These are phyloP conservation scores for Himalopsyche kuldschensis DNA, from an alignment of 2,888 invertebrate species.

Conservation along the genomic window DNA sequence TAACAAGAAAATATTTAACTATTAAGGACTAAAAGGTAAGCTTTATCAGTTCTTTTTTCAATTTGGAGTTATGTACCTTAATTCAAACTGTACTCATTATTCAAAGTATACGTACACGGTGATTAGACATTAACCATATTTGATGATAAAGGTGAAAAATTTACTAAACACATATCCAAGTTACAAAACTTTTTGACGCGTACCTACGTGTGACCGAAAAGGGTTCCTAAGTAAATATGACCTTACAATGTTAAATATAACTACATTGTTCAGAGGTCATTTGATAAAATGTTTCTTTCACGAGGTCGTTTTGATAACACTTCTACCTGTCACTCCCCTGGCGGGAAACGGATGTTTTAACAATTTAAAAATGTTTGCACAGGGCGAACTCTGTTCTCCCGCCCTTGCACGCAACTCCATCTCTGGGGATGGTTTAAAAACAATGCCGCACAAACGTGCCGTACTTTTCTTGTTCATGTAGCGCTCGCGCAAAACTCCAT, in stretches of 20 bases:
- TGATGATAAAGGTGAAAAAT: no score
- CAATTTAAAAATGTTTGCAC: not conserved
- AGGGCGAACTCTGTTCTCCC: not conserved
- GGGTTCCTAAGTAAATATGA: not conserved
- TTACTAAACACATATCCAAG: not conserved
- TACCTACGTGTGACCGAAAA: not conserved
- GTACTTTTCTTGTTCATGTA: not conserved
- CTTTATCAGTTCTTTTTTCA: no score
- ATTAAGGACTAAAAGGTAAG: no score
- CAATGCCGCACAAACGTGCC: not conserved
- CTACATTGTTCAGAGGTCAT: not conserved
- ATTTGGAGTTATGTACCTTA: no score
- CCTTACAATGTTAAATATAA: not conserved
- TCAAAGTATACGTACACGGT: no score
- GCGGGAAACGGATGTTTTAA: not conserved
- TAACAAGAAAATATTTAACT: no score
- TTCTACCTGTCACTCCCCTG: not conserved
- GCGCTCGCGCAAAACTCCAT: not conserved
- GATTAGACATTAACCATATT: no score
- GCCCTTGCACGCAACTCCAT: not conserved
- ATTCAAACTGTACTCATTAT: no score
- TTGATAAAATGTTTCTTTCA: not conserved
- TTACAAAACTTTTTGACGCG: not conserved
- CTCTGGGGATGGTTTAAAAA: not conserved
- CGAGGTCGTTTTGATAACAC: not conserved